A percentile compares a stretch with the other conserved stretches of the same genome.
Evolutionary conservation across 2,888 invertebrate species (phyloP).

Genomic region (Drosophila kuntzei): DNA sequence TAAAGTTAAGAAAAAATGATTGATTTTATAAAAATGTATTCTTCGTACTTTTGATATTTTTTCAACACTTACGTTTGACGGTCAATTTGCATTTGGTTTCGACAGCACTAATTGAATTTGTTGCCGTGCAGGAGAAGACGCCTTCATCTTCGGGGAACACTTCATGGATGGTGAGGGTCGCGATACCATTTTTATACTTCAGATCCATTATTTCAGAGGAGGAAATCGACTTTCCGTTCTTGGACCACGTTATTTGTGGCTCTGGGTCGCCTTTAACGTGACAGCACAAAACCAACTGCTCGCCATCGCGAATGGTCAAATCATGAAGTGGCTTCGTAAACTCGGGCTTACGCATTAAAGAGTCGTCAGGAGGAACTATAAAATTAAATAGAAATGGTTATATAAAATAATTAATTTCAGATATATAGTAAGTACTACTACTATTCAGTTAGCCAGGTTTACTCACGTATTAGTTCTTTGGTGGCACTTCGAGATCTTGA

Average conservation of each 20-base stretch:
- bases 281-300: constrained; percentile 92
- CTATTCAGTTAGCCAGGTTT: no score
- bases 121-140: constrained; percentile 95
- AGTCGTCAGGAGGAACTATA: constrained; percentile 90
- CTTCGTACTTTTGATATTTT: no score
- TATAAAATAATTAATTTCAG: neutral
- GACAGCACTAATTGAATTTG: constrained; percentile 94
- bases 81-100: constrained; percentile 94
- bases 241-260: constrained; percentile 95
- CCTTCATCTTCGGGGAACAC: constrained; percentile 98
- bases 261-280: constrained; percentile 96
- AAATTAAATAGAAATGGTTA: neutral
- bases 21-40: no score
- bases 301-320: constrained; percentile 94
- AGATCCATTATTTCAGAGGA: constrained; percentile 95
- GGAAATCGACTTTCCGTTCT: constrained; percentile 91
- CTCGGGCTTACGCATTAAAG: constrained; percentile 94
- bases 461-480: constrained; percentile 90
- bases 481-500: constrained; percentile 95
- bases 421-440: no score
- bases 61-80: constrained; percentile 90
- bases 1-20: no score
- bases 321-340: constrained; percentile 92
- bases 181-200: constrained; percentile 95
- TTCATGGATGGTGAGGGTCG: constrained; percentile 95